A percentile compares a stretch with the other conserved stretches of the same genome.
Evolutionary conservation across 2,888 invertebrate genomes (phyloP).

Genomic region (Catocala nupta): DNA sequence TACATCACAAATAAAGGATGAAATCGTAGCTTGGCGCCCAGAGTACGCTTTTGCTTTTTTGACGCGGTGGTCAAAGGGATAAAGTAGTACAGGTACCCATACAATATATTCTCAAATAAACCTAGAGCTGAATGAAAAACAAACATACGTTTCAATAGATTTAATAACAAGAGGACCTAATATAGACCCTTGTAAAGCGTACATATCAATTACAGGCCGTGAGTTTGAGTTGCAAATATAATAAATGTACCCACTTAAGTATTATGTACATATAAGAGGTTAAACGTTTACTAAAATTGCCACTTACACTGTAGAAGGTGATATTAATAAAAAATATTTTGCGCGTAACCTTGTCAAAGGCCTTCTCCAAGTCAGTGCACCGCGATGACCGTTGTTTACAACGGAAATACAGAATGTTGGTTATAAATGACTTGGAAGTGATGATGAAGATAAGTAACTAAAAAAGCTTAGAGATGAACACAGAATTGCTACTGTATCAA

Average conservation of each 20-base stretch:
- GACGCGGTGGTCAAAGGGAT: no score
- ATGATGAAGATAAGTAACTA: not conserved
- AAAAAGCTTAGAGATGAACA: not conserved
- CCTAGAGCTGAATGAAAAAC: no score
- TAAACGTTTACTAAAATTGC: not conserved
- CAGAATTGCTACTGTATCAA: no score
- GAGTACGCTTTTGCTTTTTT: no score
- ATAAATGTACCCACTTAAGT: not conserved
- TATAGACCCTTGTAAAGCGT: not conserved
- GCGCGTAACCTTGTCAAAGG: conserved; percentile 12
- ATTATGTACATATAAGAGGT: not conserved
- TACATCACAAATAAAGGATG: no score
- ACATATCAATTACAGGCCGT: not conserved
- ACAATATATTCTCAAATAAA: no score
- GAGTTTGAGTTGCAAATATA: not conserved
- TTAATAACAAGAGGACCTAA: not conserved
- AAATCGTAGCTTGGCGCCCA: no score
- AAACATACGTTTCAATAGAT: not conserved
- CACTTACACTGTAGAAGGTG: not conserved
- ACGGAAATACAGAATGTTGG: no score
- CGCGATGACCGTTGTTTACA: conserved; percentile 1
- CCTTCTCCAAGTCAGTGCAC: conserved; percentile 12
- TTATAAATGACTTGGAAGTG: not conserved
- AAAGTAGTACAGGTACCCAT: no score
- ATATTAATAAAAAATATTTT: conserved; percentile 5